These are phyloP conservation scores for Paguma larvata DNA, from an alignment of 2,797 vertebrate species.

Conservation along the genomic window DNA sequence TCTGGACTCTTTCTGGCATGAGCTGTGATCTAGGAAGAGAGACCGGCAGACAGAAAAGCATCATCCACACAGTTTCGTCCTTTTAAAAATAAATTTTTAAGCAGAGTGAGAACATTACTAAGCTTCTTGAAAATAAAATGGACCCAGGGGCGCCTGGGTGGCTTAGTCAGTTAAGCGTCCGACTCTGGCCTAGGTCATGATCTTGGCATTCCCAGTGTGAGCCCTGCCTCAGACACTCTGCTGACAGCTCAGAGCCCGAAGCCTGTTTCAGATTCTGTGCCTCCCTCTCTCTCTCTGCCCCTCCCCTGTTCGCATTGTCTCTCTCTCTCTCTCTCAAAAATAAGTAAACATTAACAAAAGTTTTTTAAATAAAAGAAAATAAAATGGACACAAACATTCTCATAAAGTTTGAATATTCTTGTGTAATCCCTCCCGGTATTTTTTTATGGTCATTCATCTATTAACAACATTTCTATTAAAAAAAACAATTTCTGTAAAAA, in stretches of 20 bases:
- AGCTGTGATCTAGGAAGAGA: not conserved
- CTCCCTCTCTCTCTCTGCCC: too few species aligned
- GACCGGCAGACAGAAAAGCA: not conserved
- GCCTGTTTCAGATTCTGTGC: too few species aligned
- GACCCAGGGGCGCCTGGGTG: not conserved
- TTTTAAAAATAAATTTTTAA: slow-evolving; percentile 48
- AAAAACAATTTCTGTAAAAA: not conserved
- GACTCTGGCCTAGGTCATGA: too few species aligned
- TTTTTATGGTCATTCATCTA: not conserved
- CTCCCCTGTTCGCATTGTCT: too few species aligned
- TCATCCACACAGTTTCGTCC: not conserved
- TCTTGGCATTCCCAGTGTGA: too few species aligned
- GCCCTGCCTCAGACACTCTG: too few species aligned
- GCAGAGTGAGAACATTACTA: not conserved
- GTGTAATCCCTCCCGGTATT: not conserved
- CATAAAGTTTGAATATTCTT: slow-evolving; percentile 9
- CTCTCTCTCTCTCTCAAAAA: too few species aligned
- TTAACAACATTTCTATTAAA: slow-evolving; percentile 39
- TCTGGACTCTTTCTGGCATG: not conserved
- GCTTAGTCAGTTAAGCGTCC: too few species aligned
- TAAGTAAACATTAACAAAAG: too few species aligned
- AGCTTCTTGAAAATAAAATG: slow-evolving; percentile 30
- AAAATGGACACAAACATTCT: not conserved
- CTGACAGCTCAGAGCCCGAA: too few species aligned
- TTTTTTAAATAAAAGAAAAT: not conserved